Base-by-base conservation (phyloP, 2,113 vertebrate species). In the Syngnathus typhle region DNA sequence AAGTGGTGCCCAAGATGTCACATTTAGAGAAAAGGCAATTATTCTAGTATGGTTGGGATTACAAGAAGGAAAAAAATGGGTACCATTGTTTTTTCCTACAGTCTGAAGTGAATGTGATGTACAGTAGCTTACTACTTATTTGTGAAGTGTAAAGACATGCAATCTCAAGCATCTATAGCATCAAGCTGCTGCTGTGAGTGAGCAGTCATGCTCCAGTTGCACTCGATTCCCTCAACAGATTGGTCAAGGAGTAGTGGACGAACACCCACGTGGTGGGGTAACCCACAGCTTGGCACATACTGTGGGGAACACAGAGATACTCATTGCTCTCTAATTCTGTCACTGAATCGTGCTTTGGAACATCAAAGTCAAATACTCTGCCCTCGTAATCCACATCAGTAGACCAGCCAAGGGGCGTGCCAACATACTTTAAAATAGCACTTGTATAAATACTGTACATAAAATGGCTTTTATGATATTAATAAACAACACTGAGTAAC, bases 1-100 rank as follows among this genome's bases (percentile, higher is more conserved):
- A 72, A 73, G 71, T 32, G 85, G 87, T 82, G 83, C 74, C 82
- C 83, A 84, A 87, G 84, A 79, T 79, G 74, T 71, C 75, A 85
- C 79, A 81, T 78, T 82, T 58, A 60, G 68, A 83, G 71, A 87
- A 72, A 60, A 82, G 83, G 80, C 76, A 84, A 85, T 84, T 87
- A 85, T 83, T 27, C 52, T 13, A 55, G 5, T 1, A 27, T 23
- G 21, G 4, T 27, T 55, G n/a, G 6, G 10, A 54, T 54, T 54
- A 23, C 9, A 54, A 54, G 21, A 23, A 0, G 51, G 11, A 54
- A 21, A 23, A 23, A 2, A 51, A 7, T n/a, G 39, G 39, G 39
- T 10, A n/a, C 6, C 5, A 51, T 6, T 4, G 4, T 0, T 54
- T 23, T 9, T n/a, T 54, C n/a, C 18, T 3, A 54, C 1, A 46